A percentile compares a stretch with the other conserved stretches of the same genome.
These are phyloP conservation scores for Drosophila bunnanda DNA, from an alignment of 2,888 invertebrate genomes.

Conservation along the genomic window DNA sequence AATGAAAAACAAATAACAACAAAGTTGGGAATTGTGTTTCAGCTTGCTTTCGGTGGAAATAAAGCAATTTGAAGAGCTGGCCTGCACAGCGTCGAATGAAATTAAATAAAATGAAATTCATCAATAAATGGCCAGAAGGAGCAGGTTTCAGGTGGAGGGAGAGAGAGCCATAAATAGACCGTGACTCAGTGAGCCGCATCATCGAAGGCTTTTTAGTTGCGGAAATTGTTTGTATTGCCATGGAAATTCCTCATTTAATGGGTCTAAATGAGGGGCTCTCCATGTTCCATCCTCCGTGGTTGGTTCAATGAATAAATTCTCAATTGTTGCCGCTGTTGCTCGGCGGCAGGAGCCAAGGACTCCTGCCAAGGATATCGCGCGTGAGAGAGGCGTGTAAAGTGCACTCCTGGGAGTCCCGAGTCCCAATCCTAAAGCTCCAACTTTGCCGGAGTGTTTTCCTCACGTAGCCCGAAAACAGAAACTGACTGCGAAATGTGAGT, in stretches of 20 bases:
- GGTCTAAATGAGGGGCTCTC: conserved; percentile 24
- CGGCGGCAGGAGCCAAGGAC: conserved; percentile 17
- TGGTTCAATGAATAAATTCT: conserved; percentile 59
- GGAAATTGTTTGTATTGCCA: conserved; percentile 70
- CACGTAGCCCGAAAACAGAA: conserved; percentile 61
- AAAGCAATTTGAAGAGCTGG: conserved; percentile 69
- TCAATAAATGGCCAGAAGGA: conserved; percentile 70
- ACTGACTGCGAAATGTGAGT: conserved; percentile 49
- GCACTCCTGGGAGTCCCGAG: conserved; percentile 70
- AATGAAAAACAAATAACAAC: conserved; percentile 59
- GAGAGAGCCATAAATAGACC: conserved; percentile 60
- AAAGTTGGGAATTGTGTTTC: conserved; percentile 63
- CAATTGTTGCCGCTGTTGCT: conserved; percentile 42
- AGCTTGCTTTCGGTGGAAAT: conserved; percentile 47
- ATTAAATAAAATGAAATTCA: conserved; percentile 71
- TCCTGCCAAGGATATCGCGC: conserved; percentile 27
- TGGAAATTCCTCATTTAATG: conserved; percentile 69
- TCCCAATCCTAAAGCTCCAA: conserved; percentile 10
- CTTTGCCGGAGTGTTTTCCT: conserved; percentile 29
- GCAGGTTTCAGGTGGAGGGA: not conserved
- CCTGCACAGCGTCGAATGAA: conserved; percentile 33
- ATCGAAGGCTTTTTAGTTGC: conserved; percentile 53
- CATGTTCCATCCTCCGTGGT: not conserved
- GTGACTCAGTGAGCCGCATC: conserved; percentile 44
- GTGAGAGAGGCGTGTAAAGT: conserved; percentile 65